Conservation (phyloP, 2,888 invertebrate species). For the Amitus sp. region DNA sequence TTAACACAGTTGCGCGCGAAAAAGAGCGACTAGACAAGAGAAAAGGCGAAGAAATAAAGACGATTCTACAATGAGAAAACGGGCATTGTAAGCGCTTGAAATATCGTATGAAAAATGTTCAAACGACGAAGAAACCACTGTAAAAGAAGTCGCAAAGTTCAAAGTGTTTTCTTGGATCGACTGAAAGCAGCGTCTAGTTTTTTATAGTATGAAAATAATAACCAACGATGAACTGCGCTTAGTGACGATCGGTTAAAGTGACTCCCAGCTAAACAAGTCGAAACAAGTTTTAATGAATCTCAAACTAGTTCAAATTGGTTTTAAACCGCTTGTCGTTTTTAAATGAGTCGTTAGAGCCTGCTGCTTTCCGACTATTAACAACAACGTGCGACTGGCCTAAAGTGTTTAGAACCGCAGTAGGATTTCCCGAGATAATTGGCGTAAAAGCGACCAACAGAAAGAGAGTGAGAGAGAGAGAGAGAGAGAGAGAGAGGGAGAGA, state of each 20-base stretch:
- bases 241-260: too few relatives aligned
- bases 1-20: conserved; percentile 36
- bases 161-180: too few relatives aligned
- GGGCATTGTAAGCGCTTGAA: conserved; percentile 57
- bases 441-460: too few relatives aligned
- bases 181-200: conserved; percentile 51
- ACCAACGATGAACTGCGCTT: too few relatives aligned
- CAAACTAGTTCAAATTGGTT: not conserved
- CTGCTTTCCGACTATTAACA: too few relatives aligned
- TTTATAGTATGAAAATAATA: not conserved
- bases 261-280: not conserved
- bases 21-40: conserved; percentile 23
- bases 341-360: too few relatives aligned
- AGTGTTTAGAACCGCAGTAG: too few relatives aligned
- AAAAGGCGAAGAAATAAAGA: conserved; percentile 27
- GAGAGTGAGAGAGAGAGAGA: too few relatives aligned
- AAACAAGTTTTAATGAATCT: not conserved
- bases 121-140: conserved; percentile 57
- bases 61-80: conserved; percentile 27
- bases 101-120: conserved; percentile 59
- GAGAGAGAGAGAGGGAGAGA: too few relatives aligned
- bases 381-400: too few relatives aligned
- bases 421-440: not conserved
- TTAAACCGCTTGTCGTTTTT: too few relatives aligned
- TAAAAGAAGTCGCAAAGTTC: conserved; percentile 31